Conservation (phyloP, 2,113 vertebrate species). For the Rhagologus leucostigma region DNA sequence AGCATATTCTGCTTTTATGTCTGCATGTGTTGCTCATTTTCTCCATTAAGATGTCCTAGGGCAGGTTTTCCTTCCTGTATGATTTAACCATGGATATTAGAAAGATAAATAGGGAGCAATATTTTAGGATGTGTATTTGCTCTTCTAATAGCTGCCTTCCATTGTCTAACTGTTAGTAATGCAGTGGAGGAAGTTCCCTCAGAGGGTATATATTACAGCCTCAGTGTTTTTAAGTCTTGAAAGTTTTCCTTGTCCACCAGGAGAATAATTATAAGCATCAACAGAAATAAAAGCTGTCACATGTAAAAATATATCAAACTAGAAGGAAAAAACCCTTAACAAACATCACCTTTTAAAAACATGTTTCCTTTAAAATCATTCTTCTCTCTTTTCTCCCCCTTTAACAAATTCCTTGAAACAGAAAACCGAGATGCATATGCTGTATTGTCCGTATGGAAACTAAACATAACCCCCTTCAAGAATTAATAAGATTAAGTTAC, state of each 20-base stretch:
- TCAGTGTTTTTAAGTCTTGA: neutral
- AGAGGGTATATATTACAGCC: neutral
- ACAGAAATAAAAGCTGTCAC: neutral
- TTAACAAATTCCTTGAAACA: neutral
- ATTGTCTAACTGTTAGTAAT: neutral
- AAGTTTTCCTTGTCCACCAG: neutral
- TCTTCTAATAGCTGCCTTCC: neutral
- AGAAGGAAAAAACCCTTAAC: neutral
- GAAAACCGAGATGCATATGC: neutral
- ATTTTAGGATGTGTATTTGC: neutral
- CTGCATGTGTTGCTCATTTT: neutral
- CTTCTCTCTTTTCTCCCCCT: neutral
- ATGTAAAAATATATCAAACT: neutral
- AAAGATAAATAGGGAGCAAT: neutral
- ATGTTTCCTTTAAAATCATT: neutral
- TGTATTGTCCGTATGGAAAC: neutral
- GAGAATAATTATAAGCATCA: neutral
- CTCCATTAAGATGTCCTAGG: neutral
- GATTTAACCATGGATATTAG: neutral
- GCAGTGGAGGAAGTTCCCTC: neutral
- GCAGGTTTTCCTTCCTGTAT: neutral
- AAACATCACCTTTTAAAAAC: neutral
- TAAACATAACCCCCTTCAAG: slow-evolving; percentile 17
- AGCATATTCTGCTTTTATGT: neutral
- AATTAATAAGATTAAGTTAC: slow-evolving; percentile 55